These are phyloP conservation scores for Stylophora pistillata DNA, from an alignment of 64 coral and sea anemone genomes.

Conservation along the genomic window DNA sequence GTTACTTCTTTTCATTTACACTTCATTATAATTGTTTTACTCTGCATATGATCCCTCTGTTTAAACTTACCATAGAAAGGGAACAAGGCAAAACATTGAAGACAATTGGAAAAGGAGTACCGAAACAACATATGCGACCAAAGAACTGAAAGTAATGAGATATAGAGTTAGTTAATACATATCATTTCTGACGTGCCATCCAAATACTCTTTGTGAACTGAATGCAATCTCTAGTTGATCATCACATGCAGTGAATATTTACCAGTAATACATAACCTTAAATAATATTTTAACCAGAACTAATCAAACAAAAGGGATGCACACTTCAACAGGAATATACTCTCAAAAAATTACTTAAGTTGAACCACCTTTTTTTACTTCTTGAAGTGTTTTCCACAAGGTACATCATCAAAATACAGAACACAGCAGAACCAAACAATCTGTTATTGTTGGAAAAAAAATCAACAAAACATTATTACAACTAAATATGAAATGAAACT, in stretches of 20 bases:
- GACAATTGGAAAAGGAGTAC: slow-evolving; percentile 65
- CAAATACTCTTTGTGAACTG: neutral
- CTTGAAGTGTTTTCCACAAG: slow-evolving; percentile 72
- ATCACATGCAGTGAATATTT: no score
- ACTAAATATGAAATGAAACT: neutral
- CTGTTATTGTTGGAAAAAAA: slow-evolving; percentile 4
- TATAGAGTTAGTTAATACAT: neutral
- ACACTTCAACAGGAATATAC: no score
- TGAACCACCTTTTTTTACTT: slow-evolving; percentile 57
- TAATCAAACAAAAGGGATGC: no score
- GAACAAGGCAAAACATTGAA: slow-evolving; percentile 73
- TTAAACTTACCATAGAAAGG: slow-evolving; percentile 81
- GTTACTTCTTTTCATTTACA: neutral
- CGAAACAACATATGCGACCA: slow-evolving; percentile 76
- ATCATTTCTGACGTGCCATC: no score
- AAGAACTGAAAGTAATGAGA: slow-evolving; percentile 54
- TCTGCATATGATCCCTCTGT: neutral
- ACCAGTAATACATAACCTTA: no score
- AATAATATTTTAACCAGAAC: no score
- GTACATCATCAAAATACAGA: slow-evolving; percentile 73
- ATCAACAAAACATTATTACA: neutral
- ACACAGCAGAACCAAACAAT: slow-evolving; percentile 74
- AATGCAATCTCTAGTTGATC: neutral
- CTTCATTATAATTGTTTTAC: neutral
- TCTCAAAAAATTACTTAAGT: neutral